Evolutionary conservation across 2,797 vertebrate species (phyloP), one percentile per base, ranked within the genome.

Genomic region (Sebastes nivosus): DNA sequence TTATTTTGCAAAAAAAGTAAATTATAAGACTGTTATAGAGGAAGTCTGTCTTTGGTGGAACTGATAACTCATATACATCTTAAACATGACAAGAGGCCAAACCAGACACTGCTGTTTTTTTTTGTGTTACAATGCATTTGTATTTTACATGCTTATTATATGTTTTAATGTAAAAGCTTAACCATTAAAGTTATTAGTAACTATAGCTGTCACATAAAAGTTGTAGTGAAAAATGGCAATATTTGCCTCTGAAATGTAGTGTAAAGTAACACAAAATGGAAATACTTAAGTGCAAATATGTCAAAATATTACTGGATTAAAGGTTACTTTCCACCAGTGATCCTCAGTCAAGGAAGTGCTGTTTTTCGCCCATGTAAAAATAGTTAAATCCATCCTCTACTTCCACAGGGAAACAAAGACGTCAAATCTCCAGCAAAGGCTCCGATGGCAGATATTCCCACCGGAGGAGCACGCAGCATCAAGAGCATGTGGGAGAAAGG

Each of bases 401-500:
- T 24, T 82, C 82, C 87, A 65, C 91, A 98, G 98, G 97, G 95
- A 86, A 97, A 94, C 75, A 99, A 97, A 94, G 90, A 97, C 16
- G 38, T 91, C 1, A 98, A 96, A 89, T 92, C 96, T 16, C 46
- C 46, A 8, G 77, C 93, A 9, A 98, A 97, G 89, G 92, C 96
- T 59, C 92, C 95, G 1, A 79, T 97, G 52, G 95, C 94, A 0
- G 98, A 99, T 72, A 96, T 99, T 25, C 97, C 97, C 0, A 92
- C 96, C 25, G 96, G 97, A 52, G 96, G 96, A 13, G 96, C 97
- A 0, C 97, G 97, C 74, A 99, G 93, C 67, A 99, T 99, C 87
- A 99, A 99, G 94, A 99, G 94, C 93, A 98, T 98, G 97, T 99
- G 98, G 98, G 98, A 99, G 93, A 98, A 97, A 83, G 98, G 98